Evolutionary conservation across 2,888 invertebrate species (phyloP), one percentile per base, ranked within the genome.

Genomic region (Pseudococcus longispinus): DNA sequence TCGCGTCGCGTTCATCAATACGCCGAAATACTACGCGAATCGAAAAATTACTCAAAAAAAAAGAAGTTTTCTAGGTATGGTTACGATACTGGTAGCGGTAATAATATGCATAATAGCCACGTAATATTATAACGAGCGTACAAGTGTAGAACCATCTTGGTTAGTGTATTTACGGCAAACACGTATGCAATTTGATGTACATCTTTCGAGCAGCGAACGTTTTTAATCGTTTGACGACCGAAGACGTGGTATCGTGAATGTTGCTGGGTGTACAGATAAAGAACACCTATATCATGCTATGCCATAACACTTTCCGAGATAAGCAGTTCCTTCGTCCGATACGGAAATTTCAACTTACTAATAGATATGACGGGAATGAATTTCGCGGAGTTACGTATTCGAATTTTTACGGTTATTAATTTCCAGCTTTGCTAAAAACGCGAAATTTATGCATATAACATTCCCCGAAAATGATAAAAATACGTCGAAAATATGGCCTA

Each of bases 121-220:
- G 44, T 46, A 46, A 46, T 46, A 8, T 15, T 8, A 46, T 15
- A 46, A 46, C 44, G 13, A 46, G 44, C n/a, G n/a, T n/a, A n/a
- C n/a, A n/a, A n/a, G n/a, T n/a, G n/a, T 15, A 46, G 11, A 44
- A 13, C 15, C 44, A 46, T 46, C 13, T 46, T 46, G 44, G 44
- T 51, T n/a, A n/a, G 65, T 65, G 65, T 65, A 65, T 65, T 65
- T 65, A 65, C 65, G 65, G 65, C 65, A 65, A 65, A 65, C 26
- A 65, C 20, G 20, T 65, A 65, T 65, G 65, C 65, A 65, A 65
- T 65, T 65, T 65, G 65, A 65, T 65, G 65, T 65, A 65, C 65
- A 65, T 26, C 65, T 20, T 65, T 1, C 26, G 15, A 65, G 15
- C 26, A n/a, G 3, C 18, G 65, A 20, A 65, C 26, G 65, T 23